Conservation (phyloP, 2,113 vertebrate genomes). For the Laterallus jamaicensis region DNA sequence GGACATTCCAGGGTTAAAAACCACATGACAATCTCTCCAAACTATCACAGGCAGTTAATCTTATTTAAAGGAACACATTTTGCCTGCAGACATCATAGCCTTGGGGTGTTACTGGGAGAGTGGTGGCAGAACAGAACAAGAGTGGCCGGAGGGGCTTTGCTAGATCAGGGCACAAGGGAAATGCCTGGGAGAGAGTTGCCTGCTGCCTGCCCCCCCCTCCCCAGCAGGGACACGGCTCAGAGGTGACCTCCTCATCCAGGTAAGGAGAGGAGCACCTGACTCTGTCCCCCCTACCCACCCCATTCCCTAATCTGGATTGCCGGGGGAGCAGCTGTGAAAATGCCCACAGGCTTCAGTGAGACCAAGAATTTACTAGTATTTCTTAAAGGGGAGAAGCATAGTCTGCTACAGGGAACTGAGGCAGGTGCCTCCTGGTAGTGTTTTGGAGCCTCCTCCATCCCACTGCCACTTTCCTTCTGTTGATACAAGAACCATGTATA, state of each 20-base stretch:
- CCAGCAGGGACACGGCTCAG: neutral
- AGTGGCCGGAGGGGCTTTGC: neutral
- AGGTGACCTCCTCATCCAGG: neutral
- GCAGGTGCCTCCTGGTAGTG: neutral
- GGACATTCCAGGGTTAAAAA: neutral
- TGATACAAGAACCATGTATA: neutral
- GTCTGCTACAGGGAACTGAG: neutral
- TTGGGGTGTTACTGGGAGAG: neutral
- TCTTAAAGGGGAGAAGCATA: neutral
- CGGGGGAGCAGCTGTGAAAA: neutral
- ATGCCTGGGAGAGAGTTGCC: neutral
- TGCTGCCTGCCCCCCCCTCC: neutral
- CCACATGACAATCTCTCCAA: neutral
- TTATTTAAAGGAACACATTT: slow-evolving; percentile 47
- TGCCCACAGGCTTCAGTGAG: neutral
- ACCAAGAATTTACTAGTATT: neutral
- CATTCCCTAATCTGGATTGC: neutral
- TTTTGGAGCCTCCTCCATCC: neutral
- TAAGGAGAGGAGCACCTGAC: neutral
- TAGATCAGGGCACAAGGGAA: neutral
- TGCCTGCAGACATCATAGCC: slow-evolving; percentile 11
- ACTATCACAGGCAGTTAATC: neutral
- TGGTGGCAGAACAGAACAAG: neutral
- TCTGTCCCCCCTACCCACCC: neutral
- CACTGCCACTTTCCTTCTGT: neutral